Conservation (phyloP, 37 sponge, comb jelly and placozoan species). For the Ephydatia muelleri region DNA sequence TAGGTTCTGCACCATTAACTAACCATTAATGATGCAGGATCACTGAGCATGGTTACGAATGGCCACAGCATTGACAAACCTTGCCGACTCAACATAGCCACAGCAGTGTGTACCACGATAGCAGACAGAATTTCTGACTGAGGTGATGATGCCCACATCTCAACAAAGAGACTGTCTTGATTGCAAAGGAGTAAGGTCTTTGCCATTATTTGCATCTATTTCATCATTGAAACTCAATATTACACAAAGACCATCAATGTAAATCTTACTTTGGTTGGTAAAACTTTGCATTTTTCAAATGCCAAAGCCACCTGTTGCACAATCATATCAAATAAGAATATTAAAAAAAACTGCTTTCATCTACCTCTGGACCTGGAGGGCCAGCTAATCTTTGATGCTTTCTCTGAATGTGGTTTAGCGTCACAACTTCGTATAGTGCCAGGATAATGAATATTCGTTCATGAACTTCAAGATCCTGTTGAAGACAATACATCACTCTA, state of each 20-base stretch:
- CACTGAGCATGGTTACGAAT: constrained; percentile 43
- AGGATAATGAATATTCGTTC: background rate
- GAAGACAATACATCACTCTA: too few species aligned
- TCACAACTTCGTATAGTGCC: background rate
- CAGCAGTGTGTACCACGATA: constrained; percentile 53
- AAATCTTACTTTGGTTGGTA: background rate
- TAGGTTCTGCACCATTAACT: background rate
- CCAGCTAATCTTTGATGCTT: too few species aligned
- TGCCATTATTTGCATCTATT: constrained; percentile 40
- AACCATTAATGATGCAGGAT: constrained; percentile 43
- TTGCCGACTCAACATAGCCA: constrained; percentile 15
- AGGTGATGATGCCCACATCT: constrained; percentile 11
- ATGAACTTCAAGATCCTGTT: background rate
- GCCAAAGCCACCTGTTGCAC: background rate
- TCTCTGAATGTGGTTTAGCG: background rate
- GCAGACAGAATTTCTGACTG: constrained; percentile 28
- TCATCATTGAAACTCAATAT: background rate
- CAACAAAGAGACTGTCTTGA: constrained; percentile 45
- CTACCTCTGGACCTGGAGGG: background rate
- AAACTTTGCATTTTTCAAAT: background rate
- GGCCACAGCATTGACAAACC: constrained; percentile 32
- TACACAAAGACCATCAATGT: background rate
- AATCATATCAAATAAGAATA: background rate
- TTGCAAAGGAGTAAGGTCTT: constrained; percentile 23
- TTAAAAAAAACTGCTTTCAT: background rate